Evolutionary conservation across 2,888 invertebrate genomes (phyloP), one percentile per base, ranked within the genome.

Genomic region (Slavum lentiscoides): DNA sequence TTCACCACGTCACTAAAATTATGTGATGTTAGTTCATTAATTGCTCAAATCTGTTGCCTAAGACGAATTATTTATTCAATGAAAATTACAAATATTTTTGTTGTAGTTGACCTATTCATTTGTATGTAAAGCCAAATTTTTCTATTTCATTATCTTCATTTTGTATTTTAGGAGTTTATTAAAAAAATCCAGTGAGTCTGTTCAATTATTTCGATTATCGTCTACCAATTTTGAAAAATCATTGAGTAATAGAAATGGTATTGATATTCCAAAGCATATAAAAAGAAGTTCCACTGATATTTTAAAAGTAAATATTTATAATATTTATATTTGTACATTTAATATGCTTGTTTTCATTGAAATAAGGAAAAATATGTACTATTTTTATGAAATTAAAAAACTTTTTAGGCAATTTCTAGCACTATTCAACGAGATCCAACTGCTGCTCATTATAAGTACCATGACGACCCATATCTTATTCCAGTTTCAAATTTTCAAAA

Each of bases 391-490:
- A 49, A 17, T 53, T 58, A 13, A 11, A 13, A 64, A 15, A 43
- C 55, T 80, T 37, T 82, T 83, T 80, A 88, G 87, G 94, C 94
- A 4, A 87, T 97, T 82, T 92, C 94, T 64, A 89, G 90, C 82
- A 96, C 96, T 0, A 90, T 94, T 8, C 89, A 90, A n/a, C 87
- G 90, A 66, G 96, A 96, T 87, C 90, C 91, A 6, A 95, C 94
- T 0, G 94, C 94, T n/a, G 89, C 94, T 5, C 93, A 94, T 86
- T 97, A 93, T 86, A 94, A 94, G 86, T 97, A 92, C 86, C 93
- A 94, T 85, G 97, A 97, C 89, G 97, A 97, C 87, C 96, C 97
- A 0, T 95, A 89, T 85, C 88, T 96, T 21, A 92, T 92, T 83
- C 96, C 96, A 0, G 86, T 88, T 82, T 94, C 93, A 13, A 93